Base-by-base conservation (phyloP, 2,888 invertebrate genomes). In the Eumerus sabulonum region DNA sequence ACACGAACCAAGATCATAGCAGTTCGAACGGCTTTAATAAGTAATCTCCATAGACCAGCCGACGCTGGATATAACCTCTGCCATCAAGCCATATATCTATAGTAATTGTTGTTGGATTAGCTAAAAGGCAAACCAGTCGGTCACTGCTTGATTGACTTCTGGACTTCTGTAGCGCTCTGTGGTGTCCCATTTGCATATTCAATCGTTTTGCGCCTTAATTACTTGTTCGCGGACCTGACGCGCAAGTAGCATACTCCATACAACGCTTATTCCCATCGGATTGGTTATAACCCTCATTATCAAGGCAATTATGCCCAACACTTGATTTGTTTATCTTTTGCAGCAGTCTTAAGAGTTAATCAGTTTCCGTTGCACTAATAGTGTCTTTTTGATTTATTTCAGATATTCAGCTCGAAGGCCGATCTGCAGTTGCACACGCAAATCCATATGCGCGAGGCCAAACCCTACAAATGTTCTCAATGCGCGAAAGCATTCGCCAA, bases 401-500 rank as follows among this genome's bases (percentile, higher is more conserved):
- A 98, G 98, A 96, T 98, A 88, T 98, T 98, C 90, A 96, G 96
- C 84, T 97, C 97, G 84, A 98, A 98, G 90, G 98, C 98, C 82
- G 98, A 98, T 90, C 93, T 98, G 86, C 97, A 98, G 91, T 92
- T 98, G 83, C 98, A 98, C 91, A 97, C 98, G 83, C 98, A 98
- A 91, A 95, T 98, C 86, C 98, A 99, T 91, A 98, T 99, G 93
- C 95, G 98, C 85, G 99, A 99, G 90, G 98, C 98, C 83, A 99
- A 99, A 91, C 99, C 99, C 72, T 99, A 99, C 93, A 98, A 98
- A 90, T 99, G 99, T 91, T 96, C 97, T 82, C 98, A 99, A 90
- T 99, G 99, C 92, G 95, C 97, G 85, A 99, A 99, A 91, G 97
- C 98, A 85, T 99, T 99, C 90, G 99, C 99, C 87, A 99, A 99